phyloP scores from a whole-genome alignment of 2,888 invertebrate species.

The Tenthredo scrophulariae region DNA sequence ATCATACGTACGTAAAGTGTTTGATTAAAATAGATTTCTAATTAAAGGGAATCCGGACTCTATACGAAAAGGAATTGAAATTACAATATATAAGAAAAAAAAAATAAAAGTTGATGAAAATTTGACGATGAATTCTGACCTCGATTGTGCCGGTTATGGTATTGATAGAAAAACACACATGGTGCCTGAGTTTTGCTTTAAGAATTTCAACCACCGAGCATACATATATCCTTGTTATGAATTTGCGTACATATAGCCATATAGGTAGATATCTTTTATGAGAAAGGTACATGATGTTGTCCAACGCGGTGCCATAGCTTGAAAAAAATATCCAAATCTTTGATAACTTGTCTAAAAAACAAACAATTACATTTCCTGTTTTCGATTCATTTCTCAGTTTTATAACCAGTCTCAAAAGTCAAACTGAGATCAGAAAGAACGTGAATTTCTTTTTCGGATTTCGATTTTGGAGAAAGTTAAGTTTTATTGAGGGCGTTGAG shows the following conservation, averaged over 20 bases:
- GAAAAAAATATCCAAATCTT: slow-evolving; percentile 3
- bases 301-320: not conserved
- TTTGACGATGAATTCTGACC: not conserved
- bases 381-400: not conserved
- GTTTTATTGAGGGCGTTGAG: not conserved
- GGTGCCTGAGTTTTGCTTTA: not conserved
- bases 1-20: not conserved
- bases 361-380: not conserved
- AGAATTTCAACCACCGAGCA: not conserved
- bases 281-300: not conserved
- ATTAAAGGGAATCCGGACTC: not conserved
- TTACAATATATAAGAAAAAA: not conserved
- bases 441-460: not conserved
- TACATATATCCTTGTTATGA: not conserved
- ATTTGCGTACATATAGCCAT: not conserved
- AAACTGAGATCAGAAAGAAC: not conserved
- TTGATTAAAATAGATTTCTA: not conserved
- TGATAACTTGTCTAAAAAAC: not conserved
- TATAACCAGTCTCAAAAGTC: not conserved
- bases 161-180: not conserved
- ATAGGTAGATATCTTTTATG: not conserved
- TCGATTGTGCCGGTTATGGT: not conserved
- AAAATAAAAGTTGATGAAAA: not conserved
- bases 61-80: not conserved
- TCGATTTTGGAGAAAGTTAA: not conserved